Conservation (phyloP, 2,113 vertebrate species). For the Theristicus caerulescens region DNA sequence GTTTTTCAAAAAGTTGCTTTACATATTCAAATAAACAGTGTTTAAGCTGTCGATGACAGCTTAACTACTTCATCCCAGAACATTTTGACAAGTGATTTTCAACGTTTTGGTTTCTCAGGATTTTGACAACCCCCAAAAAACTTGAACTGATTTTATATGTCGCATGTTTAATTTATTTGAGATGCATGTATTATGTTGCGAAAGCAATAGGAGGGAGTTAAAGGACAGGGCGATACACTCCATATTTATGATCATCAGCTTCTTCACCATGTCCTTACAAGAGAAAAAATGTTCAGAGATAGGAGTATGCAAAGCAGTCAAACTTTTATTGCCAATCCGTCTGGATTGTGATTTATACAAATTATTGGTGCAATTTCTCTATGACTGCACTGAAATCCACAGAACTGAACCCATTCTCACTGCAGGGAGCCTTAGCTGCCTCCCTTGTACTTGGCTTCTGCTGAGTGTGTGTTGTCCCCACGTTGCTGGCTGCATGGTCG, state of each 20-base stretch:
- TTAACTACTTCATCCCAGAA: conserved; percentile 50
- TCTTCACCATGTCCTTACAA: not conserved
- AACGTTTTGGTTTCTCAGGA: conserved; percentile 24
- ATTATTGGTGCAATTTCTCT: not conserved
- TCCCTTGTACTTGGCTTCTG: not conserved
- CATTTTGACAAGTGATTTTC: conserved; percentile 57
- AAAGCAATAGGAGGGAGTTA: not conserved
- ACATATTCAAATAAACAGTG: conserved; percentile 56
- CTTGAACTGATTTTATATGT: conserved; percentile 31
- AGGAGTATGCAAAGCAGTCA: not conserved
- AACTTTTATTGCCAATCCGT: not conserved
- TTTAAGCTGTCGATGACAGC: conserved; percentile 57
- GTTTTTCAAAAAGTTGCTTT: not conserved
- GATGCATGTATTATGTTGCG: conserved; percentile 7
- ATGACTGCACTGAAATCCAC: not conserved
- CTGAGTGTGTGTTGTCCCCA: rapidly evolving
- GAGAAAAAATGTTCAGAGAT: not conserved
- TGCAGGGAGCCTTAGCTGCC: not conserved
- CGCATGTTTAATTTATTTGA: conserved; percentile 53
- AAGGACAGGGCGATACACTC: not conserved
- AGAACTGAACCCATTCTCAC: not conserved
- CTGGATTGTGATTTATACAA: not conserved
- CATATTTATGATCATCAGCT: conserved; percentile 31
- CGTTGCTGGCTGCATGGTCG: rapidly evolving
- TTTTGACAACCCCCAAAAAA: conserved; percentile 33